Base-by-base conservation (phyloP, 2,797 vertebrate genomes). In the Helostoma temminkii region DNA sequence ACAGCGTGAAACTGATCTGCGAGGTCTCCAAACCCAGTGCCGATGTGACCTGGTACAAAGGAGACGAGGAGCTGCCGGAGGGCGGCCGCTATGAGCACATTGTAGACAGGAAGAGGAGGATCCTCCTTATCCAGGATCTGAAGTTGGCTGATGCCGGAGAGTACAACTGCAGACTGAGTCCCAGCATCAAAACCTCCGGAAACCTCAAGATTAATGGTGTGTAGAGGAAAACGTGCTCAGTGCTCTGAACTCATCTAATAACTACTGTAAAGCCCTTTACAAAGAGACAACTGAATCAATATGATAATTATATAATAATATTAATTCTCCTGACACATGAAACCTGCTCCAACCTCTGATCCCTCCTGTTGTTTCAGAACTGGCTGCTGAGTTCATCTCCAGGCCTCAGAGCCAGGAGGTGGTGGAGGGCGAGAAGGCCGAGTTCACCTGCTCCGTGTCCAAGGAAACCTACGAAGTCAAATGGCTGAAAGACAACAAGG, bases 321-420 rank as follows among this genome's bases (percentile, higher is more conserved):
- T n/a, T n/a, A n/a, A n/a, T n/a, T n/a, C n/a, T n/a, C n/a, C n/a
- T n/a, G n/a, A n/a, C 43, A 26, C 5, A 6, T 19, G 14, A 50
- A 41, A 4, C 60, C 15, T 16, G 39, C 21, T 16, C 49, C 24
- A 1, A 49, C 36, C 41, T 28, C 39, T 28, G 56, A 25, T 26
- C 19, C 47, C 41, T 63, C 14, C 0, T 3, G 9, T 3, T 30
- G 4, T 89, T 92, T 71, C 78, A 99, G 98, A 99, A 91, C 94
- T 98, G 82, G 96, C 97, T n/a, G 97, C 98, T 47, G 97, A 99
- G 90, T 99, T 99, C 88, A 94, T 97, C 85, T 94, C 95, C 57
- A 95, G 94, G 83, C 97, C 97, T 61, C 93, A 96, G 74, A 96
- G 93, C 76, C 89, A 95, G 84, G 97, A 98, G 78, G 95, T 97